Percentiles rank a stretch among this genome's conserved stretches.
These are phyloP conservation scores for Taurulus bubalis DNA, from an alignment of 2,113 vertebrate species.

Conservation along the genomic window DNA sequence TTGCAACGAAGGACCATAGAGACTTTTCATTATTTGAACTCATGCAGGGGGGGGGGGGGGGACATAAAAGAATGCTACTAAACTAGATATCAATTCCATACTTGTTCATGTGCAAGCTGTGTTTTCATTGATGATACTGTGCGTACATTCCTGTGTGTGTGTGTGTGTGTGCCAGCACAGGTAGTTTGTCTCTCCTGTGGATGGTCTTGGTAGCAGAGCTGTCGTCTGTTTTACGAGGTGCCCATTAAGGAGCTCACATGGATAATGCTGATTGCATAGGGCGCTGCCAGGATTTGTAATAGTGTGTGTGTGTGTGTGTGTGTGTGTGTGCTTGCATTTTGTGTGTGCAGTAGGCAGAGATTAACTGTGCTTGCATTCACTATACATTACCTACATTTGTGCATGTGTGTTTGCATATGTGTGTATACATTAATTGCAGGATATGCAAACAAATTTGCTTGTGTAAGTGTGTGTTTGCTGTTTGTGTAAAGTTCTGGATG, in stretches of 20 bases:
- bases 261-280: constrained; percentile 84
- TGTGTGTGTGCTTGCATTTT: background rate
- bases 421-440: constrained; percentile 27
- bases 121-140: constrained; percentile 11
- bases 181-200: constrained; percentile 77
- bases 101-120: constrained; percentile 9
- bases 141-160: background rate
- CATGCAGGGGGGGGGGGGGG: background rate
- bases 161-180: constrained; percentile 31
- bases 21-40: background rate
- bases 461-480: constrained; percentile 1
- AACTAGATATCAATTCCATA: background rate
- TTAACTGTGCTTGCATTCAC: constrained; percentile 1
- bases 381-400: constrained; percentile 17
- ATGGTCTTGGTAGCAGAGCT: constrained; percentile 72
- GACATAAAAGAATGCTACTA: background rate
- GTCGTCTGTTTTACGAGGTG: constrained; percentile 81
- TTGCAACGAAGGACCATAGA: background rate
- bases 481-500: constrained; percentile 47
- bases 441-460: constrained; percentile 14
- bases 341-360: background rate
- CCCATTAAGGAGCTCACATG: constrained; percentile 85
- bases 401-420: constrained; percentile 32
- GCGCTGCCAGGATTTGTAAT: constrained; percentile 45
- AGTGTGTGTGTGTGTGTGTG: constrained; percentile 9